Evolutionary conservation across 2,888 invertebrate genomes (phyloP), one percentile per base, ranked within the genome.

Genomic region (Trypoxylon attenuatum): DNA sequence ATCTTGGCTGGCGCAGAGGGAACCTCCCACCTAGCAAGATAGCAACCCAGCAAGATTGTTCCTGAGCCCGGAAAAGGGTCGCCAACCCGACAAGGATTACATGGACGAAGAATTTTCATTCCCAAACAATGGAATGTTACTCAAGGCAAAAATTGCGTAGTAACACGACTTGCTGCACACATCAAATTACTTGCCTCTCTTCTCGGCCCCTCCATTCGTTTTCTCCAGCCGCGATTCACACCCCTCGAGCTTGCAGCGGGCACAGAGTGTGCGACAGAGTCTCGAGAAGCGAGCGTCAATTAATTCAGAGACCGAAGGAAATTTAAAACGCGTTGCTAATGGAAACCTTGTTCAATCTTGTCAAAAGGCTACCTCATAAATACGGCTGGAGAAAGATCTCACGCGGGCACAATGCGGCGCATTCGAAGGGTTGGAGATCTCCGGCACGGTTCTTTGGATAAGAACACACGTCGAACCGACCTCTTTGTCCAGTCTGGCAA

Each of bases 401-500:
- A n/a, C n/a, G n/a, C n/a, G n/a, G n/a, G n/a, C n/a, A 74, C 73
- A 73, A 71, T 63, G 61, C 60, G 49, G 49, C 45, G 49, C 41
- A 49, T 45, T 55, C 57, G 27, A 42, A 23, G 39, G 29, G 18
- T 38, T 38, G 45, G n/a, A 67, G 67, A 49, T 73, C 63, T 70
- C 61, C 56, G n/a, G n/a, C n/a, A 67, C 58, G 58, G 62, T 21
- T 54, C 62, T 57, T 46, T 42, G 52, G 65, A 50, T 52, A 52
- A 22, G 55, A 58, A 63, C 76, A 43, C 60, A 25, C 59, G 61
- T 55, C 42, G 58, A 46, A 45, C 38, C 60, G 60, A 59, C 59
- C 69, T 69, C 73, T 73, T 65, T 58, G 61, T 76, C 50, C 58
- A 55, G 55, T 46, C 60, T 66, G 60, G 60, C 63, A 56, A 62